Conservation (phyloP, 2,888 invertebrate species). For the Drosophila monieri region DNA sequence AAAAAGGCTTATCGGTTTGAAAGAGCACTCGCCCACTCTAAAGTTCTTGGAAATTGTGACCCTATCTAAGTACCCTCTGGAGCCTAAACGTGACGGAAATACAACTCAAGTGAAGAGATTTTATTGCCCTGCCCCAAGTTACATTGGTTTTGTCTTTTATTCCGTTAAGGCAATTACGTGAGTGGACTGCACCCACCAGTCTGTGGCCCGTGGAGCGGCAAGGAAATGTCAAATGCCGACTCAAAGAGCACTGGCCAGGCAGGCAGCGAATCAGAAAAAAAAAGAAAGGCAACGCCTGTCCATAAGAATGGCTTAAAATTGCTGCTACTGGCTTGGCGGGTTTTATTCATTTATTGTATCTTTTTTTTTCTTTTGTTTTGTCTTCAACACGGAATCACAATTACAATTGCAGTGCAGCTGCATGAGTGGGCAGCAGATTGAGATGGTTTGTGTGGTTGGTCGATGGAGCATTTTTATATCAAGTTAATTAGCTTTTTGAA, state of each 20-base stretch:
- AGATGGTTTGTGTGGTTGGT: slow-evolving; percentile 14
- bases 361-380: slow-evolving; percentile 33
- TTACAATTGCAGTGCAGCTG: slow-evolving; percentile 39
- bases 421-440: slow-evolving; percentile 54
- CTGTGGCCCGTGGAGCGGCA: slow-evolving; percentile 12
- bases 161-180: slow-evolving; percentile 48
- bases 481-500: slow-evolving; percentile 55
- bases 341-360: slow-evolving; percentile 14
- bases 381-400: slow-evolving; percentile 57
- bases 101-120: background rate
- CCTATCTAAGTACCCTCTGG: background rate
- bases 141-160: slow-evolving; percentile 1
- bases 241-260: slow-evolving; percentile 2
- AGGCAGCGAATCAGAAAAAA: slow-evolving; percentile 18
- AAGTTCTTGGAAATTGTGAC: background rate
- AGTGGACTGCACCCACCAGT: slow-evolving; percentile 28
- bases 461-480: slow-evolving; percentile 52
- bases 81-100: slow-evolving; percentile 15
- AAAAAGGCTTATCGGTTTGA: background rate
- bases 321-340: slow-evolving; percentile 36
- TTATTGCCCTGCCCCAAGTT: background rate
- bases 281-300: slow-evolving; percentile 35
- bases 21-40: background rate
- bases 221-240: slow-evolving; percentile 59
- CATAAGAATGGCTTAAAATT: slow-evolving; percentile 55